Percentiles rank a stretch among this genome's conserved stretches.
Conservation (phyloP, 1,140 invertebrate species). For the Rhopalosiphum maidis region DNA sequence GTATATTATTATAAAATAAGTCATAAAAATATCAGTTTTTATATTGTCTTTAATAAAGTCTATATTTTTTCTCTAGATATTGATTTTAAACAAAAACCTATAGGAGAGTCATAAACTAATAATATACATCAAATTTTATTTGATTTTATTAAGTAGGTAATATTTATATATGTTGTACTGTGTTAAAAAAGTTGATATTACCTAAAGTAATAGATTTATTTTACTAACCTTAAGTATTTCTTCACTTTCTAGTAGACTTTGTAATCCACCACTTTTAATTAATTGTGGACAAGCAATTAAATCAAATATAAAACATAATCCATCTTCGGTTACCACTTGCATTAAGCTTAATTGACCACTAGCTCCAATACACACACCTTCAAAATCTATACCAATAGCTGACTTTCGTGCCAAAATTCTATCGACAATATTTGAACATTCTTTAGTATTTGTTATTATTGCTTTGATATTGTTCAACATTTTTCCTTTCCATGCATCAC, state of each 20-base stretch:
- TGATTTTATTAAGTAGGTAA: not conserved
- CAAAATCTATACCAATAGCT: slow-evolving; percentile 78
- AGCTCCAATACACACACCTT: slow-evolving; percentile 87
- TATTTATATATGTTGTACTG: not conserved
- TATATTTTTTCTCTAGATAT: no score
- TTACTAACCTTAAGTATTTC: slow-evolving; percentile 80
- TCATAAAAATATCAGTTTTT: not conserved
- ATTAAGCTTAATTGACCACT: slow-evolving; percentile 85
- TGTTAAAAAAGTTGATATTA: not conserved
- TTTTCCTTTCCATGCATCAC: slow-evolving; percentile 80
- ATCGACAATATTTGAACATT: slow-evolving; percentile 78
- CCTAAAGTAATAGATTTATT: not conserved
- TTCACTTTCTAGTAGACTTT: slow-evolving; percentile 80
- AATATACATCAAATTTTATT: not conserved
- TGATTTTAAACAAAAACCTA: not conserved
- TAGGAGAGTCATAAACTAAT: not conserved
- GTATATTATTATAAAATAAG: not conserved
- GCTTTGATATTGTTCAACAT: slow-evolving; percentile 81
- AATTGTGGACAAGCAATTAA: slow-evolving; percentile 84
- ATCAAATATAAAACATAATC: slow-evolving; percentile 88
- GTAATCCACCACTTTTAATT: slow-evolving; percentile 78
- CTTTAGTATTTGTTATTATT: slow-evolving; percentile 74
- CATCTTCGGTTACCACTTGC: slow-evolving; percentile 81
- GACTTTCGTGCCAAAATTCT: slow-evolving; percentile 75
- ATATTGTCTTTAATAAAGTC: not conserved